Evolutionary conservation across 1,140 invertebrate species (phyloP).

Genomic region (Microvelia longipes): DNA sequence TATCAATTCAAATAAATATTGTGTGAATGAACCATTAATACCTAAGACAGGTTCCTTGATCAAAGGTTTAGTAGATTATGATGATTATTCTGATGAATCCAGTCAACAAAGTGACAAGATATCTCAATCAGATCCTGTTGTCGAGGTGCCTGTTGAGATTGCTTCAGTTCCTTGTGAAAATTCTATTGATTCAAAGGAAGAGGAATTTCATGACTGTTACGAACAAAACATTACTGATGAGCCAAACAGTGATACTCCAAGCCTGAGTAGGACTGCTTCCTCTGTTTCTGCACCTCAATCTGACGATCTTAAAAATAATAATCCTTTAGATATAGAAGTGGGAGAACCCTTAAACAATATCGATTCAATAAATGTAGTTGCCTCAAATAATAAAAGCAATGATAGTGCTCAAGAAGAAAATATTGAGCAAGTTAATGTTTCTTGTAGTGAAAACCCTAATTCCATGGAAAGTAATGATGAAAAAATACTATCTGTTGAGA

Average conservation of each 20-base stretch:
- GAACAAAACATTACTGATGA: background rate
- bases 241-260: background rate
- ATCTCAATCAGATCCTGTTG: background rate
- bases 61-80: background rate
- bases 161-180: background rate
- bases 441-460: too few relatives aligned
- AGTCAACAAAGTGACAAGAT: background rate
- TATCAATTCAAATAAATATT: too few relatives aligned
- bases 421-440: too few relatives aligned
- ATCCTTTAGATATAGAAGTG: background rate
- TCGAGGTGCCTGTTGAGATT: background rate
- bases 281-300: background rate
- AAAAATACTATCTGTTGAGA: too few relatives aligned
- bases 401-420: too few relatives aligned
- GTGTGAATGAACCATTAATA: background rate
- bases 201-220: background rate
- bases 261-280: background rate
- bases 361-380: too few relatives aligned
- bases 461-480: too few relatives aligned
- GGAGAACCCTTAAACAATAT: too few relatives aligned
- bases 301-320: background rate
- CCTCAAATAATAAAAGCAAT: too few relatives aligned
- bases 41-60: background rate
- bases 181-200: background rate
- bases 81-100: background rate